These are phyloP conservation scores for Peribatodes rhomboidaria DNA, from an alignment of 2,888 invertebrate genomes.

Conservation along the genomic window DNA sequence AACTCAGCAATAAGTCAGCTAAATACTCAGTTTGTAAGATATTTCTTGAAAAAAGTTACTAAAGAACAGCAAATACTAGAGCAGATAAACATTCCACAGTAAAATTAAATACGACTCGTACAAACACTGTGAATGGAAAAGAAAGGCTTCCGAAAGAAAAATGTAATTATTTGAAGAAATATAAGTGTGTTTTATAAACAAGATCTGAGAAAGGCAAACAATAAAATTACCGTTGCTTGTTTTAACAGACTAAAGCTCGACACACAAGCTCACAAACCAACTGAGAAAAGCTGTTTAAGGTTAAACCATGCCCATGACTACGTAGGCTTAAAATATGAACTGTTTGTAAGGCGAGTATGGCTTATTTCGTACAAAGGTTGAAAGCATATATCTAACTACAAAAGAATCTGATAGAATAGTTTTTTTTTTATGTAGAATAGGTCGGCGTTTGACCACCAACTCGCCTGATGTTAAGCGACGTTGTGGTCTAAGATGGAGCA, in stretches of 20 bases:
- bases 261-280: constrained; percentile 11
- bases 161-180: constrained; percentile 39
- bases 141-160: constrained; percentile 35
- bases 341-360: neutral
- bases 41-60: neutral
- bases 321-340: too few relatives aligned
- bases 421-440: too few relatives aligned
- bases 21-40: neutral
- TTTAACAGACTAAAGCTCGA: constrained; percentile 24
- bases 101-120: constrained; percentile 12
- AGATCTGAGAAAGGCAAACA: constrained; percentile 56
- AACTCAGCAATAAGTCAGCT: too few relatives aligned
- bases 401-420: too few relatives aligned
- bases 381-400: neutral
- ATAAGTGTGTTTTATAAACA: constrained; percentile 43
- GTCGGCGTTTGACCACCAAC: too few relatives aligned
- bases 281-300: constrained; percentile 6
- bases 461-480: too few relatives aligned
- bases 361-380: neutral
- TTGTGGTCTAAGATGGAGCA: too few relatives aligned
- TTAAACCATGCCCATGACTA: neutral
- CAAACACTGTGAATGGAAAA: constrained; percentile 29
- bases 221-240: constrained; percentile 56
- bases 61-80: constrained; percentile 3
- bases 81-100: constrained; percentile 15